A percentile compares a stretch with the other conserved stretches of the same genome.
These are phyloP conservation scores for Liodrosophila aerea DNA, from an alignment of 2,888 invertebrate species.

Conservation along the genomic window DNA sequence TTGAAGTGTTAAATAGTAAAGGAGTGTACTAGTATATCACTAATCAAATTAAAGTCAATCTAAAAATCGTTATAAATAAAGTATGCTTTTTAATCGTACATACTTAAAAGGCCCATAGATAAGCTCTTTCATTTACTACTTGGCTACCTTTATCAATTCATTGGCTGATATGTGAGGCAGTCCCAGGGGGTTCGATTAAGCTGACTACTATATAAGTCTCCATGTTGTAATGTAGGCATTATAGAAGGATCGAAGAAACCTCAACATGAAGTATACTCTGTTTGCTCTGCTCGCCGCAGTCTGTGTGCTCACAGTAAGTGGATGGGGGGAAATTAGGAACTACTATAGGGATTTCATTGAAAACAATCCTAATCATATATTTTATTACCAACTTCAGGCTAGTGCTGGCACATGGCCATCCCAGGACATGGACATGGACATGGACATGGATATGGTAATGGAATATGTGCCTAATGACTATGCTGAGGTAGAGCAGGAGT, in stretches of 20 bases:
- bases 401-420: constrained; percentile 43
- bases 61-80: no score
- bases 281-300: constrained; percentile 54
- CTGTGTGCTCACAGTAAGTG: constrained; percentile 58
- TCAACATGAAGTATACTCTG: constrained; percentile 60
- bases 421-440: constrained; percentile 11
- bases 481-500: constrained; percentile 13
- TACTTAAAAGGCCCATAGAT: constrained; percentile 10
- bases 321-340: neutral
- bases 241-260: constrained; percentile 24
- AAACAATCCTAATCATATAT: neutral
- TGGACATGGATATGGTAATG: constrained; percentile 12
- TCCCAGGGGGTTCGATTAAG: constrained; percentile 1
- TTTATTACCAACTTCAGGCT: constrained; percentile 24
- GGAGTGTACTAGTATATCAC: no score
- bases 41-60: no score
- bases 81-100: no score
- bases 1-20: no score
- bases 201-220: constrained; percentile 31
- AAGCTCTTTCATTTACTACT: constrained; percentile 22
- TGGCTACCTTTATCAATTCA: constrained; percentile 28
- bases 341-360: no score
- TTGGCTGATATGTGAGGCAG: constrained; percentile 28
- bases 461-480: constrained; percentile 18
- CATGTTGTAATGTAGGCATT: neutral